Evolutionary conservation across 1,140 invertebrate genomes (phyloP).

Genomic region (Asbolus verrucosus): DNA sequence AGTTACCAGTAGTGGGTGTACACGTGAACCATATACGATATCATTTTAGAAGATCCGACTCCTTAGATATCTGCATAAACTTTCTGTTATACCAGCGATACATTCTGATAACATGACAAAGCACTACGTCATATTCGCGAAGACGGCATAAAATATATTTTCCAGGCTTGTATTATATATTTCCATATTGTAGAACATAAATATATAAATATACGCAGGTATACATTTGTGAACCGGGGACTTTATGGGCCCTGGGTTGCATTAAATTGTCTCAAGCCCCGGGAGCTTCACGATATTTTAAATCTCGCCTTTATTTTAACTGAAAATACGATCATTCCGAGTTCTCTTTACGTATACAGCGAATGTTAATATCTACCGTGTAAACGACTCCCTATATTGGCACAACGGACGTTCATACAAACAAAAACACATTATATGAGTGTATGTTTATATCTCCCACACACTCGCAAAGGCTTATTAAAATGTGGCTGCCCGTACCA

Average conservation of each 20-base stretch:
- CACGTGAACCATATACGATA: not conserved
- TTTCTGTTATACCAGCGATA: slow-evolving; percentile 46
- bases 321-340: slow-evolving; percentile 52
- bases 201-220: slow-evolving; percentile 61
- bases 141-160: slow-evolving; percentile 55
- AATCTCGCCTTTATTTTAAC: slow-evolving; percentile 57
- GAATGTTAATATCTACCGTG: slow-evolving; percentile 44
- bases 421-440: slow-evolving; percentile 40
- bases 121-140: slow-evolving; percentile 56
- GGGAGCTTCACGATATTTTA: slow-evolving; percentile 47
- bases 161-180: slow-evolving; percentile 59
- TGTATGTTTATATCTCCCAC: slow-evolving; percentile 28
- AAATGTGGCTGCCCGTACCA: slow-evolving; percentile 20
- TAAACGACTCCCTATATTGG: slow-evolving; percentile 45
- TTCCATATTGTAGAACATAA: slow-evolving; percentile 62
- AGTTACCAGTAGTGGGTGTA: too few relatives aligned
- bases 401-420: slow-evolving; percentile 40
- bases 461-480: slow-evolving; percentile 31
- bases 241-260: slow-evolving; percentile 57
- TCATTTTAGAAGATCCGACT: slow-evolving; percentile 31
- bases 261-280: slow-evolving; percentile 58
- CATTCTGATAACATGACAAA: slow-evolving; percentile 58
- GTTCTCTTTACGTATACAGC: slow-evolving; percentile 28
- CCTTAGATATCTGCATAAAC: slow-evolving; percentile 40
- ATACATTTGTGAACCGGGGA: slow-evolving; percentile 55